Evolutionary conservation across 2,113 vertebrate genomes (phyloP), one percentile per base, ranked within the genome.

Genomic region (Strix aluco): DNA sequence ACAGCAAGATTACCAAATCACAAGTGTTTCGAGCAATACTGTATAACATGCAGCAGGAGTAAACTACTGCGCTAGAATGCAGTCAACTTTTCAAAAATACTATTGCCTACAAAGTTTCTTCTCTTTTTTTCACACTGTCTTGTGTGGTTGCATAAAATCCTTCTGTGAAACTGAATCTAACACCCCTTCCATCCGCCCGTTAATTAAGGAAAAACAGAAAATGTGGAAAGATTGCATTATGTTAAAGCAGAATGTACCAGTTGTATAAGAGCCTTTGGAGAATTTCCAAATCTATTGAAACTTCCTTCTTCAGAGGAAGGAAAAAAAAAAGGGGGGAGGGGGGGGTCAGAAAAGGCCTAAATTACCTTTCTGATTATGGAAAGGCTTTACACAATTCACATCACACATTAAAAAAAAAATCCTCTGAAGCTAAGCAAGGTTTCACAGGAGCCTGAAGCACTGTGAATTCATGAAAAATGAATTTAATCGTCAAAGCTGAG

Each of bases 381-480:
- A 90, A 72, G 20, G 61, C 91, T 95, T 94, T 88, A 88, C 91
- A 94, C 80, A 80, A 95, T 92, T 96, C 88, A 79, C 81, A 47
- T 55, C 65, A 75, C 84, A 86, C 55, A 32, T 57, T 55, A 36
- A 69, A 80, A 89, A 92, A 90, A 87, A 90, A 94, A 54, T 55
- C 55, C 89, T 86, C 86, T 96, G 92, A 94, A 97, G 90, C 74
- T 65, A 91, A 94, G 78, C 34, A 15, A 94, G 52, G 90, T 90
- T 95, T 94, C 71, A 95, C 72, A 70, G 81, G 74, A 93, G 95
- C 95, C 95, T 49, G 65, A 92, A 97, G 96, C 81, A 61, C 72
- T 94, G 73, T n/a, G 83, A 92, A 93, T 91, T 96, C 96, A 97
- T 95, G 94, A 98, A 98, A 98, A 98, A 96, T 97, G 92, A 97